These are phyloP conservation scores for Caenorhabditis afra DNA, from an alignment of 2,888 invertebrate genomes.

Conservation along the genomic window DNA sequence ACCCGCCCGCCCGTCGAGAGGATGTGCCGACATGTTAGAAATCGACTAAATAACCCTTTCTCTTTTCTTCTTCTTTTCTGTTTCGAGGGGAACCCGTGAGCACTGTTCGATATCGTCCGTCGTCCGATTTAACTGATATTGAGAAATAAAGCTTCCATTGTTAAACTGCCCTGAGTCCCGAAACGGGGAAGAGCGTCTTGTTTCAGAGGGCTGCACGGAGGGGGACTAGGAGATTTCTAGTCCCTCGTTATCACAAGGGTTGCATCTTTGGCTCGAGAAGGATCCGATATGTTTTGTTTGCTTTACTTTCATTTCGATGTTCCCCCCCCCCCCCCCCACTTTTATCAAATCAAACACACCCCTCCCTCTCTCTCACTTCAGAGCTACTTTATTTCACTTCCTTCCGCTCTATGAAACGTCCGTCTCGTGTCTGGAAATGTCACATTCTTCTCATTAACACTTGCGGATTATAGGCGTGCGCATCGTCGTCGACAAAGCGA, in stretches of 20 bases:
- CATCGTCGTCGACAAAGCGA: constrained; percentile 17
- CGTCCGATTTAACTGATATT: constrained; percentile 43
- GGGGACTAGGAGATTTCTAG: too few species aligned
- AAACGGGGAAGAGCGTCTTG: too few species aligned
- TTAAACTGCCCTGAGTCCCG: constrained; percentile 6
- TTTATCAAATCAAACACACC: constrained; percentile 49
- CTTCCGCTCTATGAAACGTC: constrained; percentile 1
- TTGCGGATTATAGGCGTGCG: constrained; percentile 38
- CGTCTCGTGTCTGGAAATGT: constrained; percentile 19
- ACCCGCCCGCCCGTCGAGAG: neutral
- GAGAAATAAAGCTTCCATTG: constrained; percentile 39
- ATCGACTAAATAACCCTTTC: constrained; percentile 1
- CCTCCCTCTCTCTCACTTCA: neutral
- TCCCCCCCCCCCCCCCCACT: constrained; percentile 13
- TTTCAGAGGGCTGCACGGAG: neutral
- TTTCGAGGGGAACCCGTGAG: constrained; percentile 53
- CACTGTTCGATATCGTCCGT: constrained; percentile 55
- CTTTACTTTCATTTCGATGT: constrained; percentile 31
- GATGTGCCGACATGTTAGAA: constrained; percentile 28
- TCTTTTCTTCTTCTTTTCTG: constrained; percentile 32
- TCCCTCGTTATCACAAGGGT: too few species aligned
- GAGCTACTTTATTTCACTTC: constrained; percentile 14
- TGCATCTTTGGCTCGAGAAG: too few species aligned
- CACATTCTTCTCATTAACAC: constrained; percentile 46
- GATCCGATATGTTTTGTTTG: constrained; percentile 28